These are phyloP conservation scores for Xanthia togata DNA, from an alignment of 2,888 invertebrate species.

Conservation along the genomic window DNA sequence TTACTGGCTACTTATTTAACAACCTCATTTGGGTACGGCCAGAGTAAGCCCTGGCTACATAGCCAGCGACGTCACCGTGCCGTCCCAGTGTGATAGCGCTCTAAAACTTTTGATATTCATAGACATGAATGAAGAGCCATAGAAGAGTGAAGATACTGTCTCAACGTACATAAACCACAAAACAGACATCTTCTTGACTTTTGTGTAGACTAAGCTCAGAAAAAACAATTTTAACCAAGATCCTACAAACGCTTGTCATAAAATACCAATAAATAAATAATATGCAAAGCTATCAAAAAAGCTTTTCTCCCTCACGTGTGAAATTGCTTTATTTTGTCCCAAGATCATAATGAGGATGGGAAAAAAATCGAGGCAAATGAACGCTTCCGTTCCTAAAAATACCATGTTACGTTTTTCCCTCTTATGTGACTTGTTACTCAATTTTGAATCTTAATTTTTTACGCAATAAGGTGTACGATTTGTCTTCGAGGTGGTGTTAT, in stretches of 20 bases:
- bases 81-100: no score
- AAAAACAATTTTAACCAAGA: neutral
- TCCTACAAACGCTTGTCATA: neutral
- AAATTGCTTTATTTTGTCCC: slow-evolving; percentile 77
- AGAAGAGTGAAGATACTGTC: neutral
- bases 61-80: no score
- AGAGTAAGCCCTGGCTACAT: no score
- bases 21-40: no score
- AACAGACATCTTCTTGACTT: no score
- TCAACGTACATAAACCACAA: neutral
- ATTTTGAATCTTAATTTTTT: slow-evolving; percentile 16
- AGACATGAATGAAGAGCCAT: neutral
- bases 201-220: no score
- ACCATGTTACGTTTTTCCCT: slow-evolving; percentile 39
- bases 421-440: neutral
- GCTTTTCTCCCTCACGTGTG: slow-evolving; percentile 60
- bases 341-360: slow-evolving; percentile 72
- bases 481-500: neutral
- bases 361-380: slow-evolving; percentile 77
- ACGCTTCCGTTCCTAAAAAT: slow-evolving; percentile 67
- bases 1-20: no score
- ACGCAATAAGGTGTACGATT: slow-evolving; percentile 10
- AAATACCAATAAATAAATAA: slow-evolving; percentile 8
- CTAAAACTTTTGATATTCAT: no score
- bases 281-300: slow-evolving; percentile 27